Base-by-base conservation (phyloP, 2,113 vertebrate species). In the Nibea coibor region DNA sequence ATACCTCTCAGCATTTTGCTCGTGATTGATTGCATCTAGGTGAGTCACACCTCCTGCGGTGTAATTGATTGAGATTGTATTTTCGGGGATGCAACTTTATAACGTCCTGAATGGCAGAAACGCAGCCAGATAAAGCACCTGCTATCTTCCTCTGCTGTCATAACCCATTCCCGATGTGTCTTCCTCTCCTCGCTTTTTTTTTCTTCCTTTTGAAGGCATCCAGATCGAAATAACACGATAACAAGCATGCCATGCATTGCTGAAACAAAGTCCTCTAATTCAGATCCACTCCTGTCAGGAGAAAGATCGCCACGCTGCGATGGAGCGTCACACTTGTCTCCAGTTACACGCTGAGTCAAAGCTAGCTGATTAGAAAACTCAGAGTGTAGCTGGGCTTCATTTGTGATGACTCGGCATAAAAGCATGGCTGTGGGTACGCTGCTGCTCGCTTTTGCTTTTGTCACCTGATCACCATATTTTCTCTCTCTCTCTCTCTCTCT, bases 321-420 rank as follows among this genome's bases (percentile, higher is more conserved):
- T 56, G 68, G 57, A 63, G 68, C 11, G 1, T 15, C 63, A 47
- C 15, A 31, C 70, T 72, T 11, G 15, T 73, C 57, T 88, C 57
- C 77, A 75, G 20, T 89, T 82, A 78, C 75, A 72, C 17, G 39
- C 77, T 64, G 82, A 72, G 54, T 64, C 67, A 67, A 22, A 72
- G 68, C 31, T 2, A 43, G 54, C 50, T 78, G 82, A 89, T 88
- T 89, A 56, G 69, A 84, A 81, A 72, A 87, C 11, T 73, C 28
- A 68, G 4, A 54, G 63, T 50, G 20, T 16, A 22, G 64, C 47
- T 24, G 16, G 31, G 43, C 35, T 47, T 65, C 39, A 73, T 80
- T 80, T 82, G 62, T 74, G 82, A 84, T 71, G 80, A 88, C 68
- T 80, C 51, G 58, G 69, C 54, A 42, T 51, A 51, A 57, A 81